These are phyloP conservation scores for Apamea monoglypha DNA, from an alignment of 2,888 invertebrate genomes.

Conservation along the genomic window DNA sequence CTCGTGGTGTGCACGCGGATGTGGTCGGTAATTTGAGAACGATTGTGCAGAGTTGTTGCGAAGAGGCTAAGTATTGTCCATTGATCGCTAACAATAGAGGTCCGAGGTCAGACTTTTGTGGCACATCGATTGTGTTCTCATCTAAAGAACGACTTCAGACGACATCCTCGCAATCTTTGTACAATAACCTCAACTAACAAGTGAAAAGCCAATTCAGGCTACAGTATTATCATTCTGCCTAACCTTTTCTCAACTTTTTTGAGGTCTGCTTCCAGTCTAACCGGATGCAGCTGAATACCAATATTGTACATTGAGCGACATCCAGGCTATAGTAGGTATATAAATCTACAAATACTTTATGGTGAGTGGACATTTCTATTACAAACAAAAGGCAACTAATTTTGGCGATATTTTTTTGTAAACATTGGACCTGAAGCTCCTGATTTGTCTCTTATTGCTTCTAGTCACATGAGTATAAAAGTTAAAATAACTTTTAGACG, in stretches of 20 bases:
- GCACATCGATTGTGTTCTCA: constrained; percentile 80
- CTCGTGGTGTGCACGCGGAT: constrained; percentile 75
- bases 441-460: neutral
- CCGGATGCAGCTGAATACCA: neutral
- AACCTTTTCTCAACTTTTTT: neutral
- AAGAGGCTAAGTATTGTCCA: constrained; percentile 73
- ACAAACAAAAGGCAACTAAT: neutral
- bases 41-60: constrained; percentile 70
- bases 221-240: neutral
- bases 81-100: constrained; percentile 78
- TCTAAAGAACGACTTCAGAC: constrained; percentile 76
- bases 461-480: neutral
- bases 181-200: constrained; percentile 61
- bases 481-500: neutral
- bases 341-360: neutral
- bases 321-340: neutral
- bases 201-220: constrained; percentile 29
- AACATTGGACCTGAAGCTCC: neutral
- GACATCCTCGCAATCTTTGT: constrained; percentile 73
- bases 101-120: constrained; percentile 81
- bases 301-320: neutral
- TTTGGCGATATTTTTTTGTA: neutral
- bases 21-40: constrained; percentile 75
- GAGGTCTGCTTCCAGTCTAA: neutral
- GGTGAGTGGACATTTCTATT: neutral